Base-by-base conservation (phyloP, 2,888 invertebrate species). In the Pherbina coryleti region DNA sequence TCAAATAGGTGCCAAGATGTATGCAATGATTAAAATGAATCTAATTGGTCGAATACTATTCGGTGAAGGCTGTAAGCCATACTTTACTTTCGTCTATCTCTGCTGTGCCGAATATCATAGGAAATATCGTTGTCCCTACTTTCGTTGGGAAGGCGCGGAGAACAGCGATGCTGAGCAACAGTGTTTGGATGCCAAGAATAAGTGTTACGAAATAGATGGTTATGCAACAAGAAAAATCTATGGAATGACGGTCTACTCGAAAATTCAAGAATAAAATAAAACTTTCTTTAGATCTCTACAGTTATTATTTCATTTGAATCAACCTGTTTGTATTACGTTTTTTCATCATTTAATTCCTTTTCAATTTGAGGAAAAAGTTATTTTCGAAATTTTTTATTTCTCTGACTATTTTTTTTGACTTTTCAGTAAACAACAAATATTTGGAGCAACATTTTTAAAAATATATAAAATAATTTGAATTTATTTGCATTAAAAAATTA, bases 91-190 rank as follows among this genome's bases (percentile, higher is more conserved):
- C 66, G 81, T 87, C 0, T 86, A 79, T 22, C 0, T 86, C 2
- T 86, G 86, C 67, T 51, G 78, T 25, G 34, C 78, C 51, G 81
- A 84, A 0, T 86, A 86, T 17, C 86, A 85, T 34, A 67, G 74
- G 9, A 84, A 83, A 53, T 57, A 55, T 25, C 77, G 76, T 9
- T 86, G 87, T n/a, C 87, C 85, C 14, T 85, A 86, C 28, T 86
- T 83, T 67, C 81, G 80, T 1, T 87, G 85, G 87, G 77, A 80
- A 51, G 81, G 83, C 5, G 17, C 0, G 1, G 62, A 25, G 0
- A 75, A 79, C 5, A 31, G 74, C 3, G 53, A 34, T 7, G 75
- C 49, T 3, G 70, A 70, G n/a, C 31, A 79, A 5, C 22, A 22
- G 9, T 85, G 85, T 55, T 34, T 64, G 5, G 70, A 77, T 3